Evolutionary conservation across 1,140 invertebrate species (phyloP), one percentile per base, ranked within the genome.

Genomic region (Drusus annulatus): DNA sequence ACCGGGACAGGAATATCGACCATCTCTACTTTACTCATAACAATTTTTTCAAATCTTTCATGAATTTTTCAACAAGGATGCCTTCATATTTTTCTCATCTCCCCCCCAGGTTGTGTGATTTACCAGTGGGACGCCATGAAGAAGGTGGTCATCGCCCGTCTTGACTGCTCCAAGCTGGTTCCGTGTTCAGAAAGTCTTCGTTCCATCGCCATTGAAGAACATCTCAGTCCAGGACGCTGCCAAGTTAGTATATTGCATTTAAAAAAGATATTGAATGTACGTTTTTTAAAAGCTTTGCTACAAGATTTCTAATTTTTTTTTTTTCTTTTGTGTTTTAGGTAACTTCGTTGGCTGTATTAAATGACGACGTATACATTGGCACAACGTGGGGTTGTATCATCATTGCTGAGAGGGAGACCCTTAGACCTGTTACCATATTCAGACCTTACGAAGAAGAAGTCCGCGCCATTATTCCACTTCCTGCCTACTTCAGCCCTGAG

Each of bases 311-410:
- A 45, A 13, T 45, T 60, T 21, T 16, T 31, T 36, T 36, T 45
- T 65, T 69, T 13, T 36, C 58, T 4, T 62, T 80, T 51, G 74
- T 73, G 58, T 84, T 83, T 71, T 84, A 94, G 92, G 95, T 98
- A 19, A 96, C 96, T 13, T 94, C 95, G 50, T 86, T 98, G 77
- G 93, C 94, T 76, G 90, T 93, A 19, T 89, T 94, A 81, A 91
- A 92, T 62, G 92, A 92, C 74, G 92, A 94, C 79, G 87, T 98
- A 8, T 97, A 97, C 85, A 94, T 97, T 73, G 97, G 97, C 51
- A 98, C 97, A 2, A 96, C 95, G 1, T 97, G 96, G 95, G 97
- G 97, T 8, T 97, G 96, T 85, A 90, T 98, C 45, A 94, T 98
- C 19, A 94, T 98, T 0, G 96, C 95, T 2, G 96, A 97, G 86